Base-by-base conservation (phyloP, 2,797 vertebrate species). In the Tympanoctomys barrerae region DNA sequence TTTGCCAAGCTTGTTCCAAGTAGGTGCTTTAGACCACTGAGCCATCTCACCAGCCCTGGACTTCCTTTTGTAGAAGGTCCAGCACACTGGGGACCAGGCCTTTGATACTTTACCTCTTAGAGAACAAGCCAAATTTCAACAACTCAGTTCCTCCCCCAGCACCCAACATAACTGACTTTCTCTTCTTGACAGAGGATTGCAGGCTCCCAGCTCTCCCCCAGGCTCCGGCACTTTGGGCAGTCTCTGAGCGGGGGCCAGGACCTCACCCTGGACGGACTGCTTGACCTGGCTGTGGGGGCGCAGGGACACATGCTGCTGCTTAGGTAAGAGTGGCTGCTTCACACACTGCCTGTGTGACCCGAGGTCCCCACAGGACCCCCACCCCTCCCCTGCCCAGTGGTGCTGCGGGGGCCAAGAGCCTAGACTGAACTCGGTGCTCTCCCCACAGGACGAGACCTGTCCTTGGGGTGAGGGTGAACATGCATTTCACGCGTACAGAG, bases 221-320 rank as follows among this genome's bases (percentile, higher is more conserved):
- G 96, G 18, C 98, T 99, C 36, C 98, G 39, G 33, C 98, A 98
- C 57, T 99, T 99, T 7, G 99, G 99, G 4, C 80, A 98, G 80
- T 98, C 99, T 0, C 96, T 99, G 95, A 99, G 99, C 61, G 98
- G 98, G 0, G 98, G 99, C 62, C 97, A 90, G 90, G 99, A 99
- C 86, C 98, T 98, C 33, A 99, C 98, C n/a, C 0, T 0, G 7
- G 99, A 99, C 19, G 8, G 2, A 0, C 98, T 99, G 16, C 97
- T 97, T 12, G 99, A 99, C 89, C 96, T 99, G 57, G 98, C 98
- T 0, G 99, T 99, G 71, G 99, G 99, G 33, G 98, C 99, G 90
- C 98, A 92, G 59, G 99, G 99, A 1, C 85, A 24, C 0, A 98
- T 99, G 39, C 71, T 99, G 78, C 90, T 99, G 62, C 98, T 99